phyloP scores from a whole-genome alignment of 2,113 vertebrate species.

The Coptodon rendalli region DNA sequence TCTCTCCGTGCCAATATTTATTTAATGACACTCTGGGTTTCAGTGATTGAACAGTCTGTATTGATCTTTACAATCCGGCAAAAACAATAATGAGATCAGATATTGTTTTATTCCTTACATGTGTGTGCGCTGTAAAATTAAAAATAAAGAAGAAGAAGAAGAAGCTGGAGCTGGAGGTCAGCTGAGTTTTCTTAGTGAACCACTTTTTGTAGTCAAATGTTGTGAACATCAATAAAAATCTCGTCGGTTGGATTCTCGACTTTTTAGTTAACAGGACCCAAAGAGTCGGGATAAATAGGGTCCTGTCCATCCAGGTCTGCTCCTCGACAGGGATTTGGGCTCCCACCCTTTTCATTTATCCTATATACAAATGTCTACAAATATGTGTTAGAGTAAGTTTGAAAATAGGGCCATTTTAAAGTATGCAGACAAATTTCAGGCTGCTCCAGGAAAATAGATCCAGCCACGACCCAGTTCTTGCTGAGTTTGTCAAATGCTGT shows the following conservation, averaged over 20 bases:
- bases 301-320: neutral
- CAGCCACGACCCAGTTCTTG: neutral
- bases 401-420: neutral
- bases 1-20: no score
- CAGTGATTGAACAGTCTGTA: no score
- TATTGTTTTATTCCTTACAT: no score
- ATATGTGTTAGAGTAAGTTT: neutral
- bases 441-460: neutral
- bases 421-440: neutral
- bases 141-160: no score
- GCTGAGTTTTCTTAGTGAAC: neutral
- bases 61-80: no score
- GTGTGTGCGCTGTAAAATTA: no score
- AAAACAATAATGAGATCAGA: no score
- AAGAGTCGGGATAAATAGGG: fast-evolving
- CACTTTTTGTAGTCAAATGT: neutral
- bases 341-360: neutral
- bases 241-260: fast-evolving
- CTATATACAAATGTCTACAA: neutral
- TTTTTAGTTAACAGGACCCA: neutral
- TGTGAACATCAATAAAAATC: neutral
- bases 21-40: no score
- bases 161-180: neutral
- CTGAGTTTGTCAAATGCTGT: neutral
- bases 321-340: neutral